These are phyloP conservation scores for Vidua macroura DNA, from an alignment of 2,113 vertebrate genomes.

Conservation along the genomic window DNA sequence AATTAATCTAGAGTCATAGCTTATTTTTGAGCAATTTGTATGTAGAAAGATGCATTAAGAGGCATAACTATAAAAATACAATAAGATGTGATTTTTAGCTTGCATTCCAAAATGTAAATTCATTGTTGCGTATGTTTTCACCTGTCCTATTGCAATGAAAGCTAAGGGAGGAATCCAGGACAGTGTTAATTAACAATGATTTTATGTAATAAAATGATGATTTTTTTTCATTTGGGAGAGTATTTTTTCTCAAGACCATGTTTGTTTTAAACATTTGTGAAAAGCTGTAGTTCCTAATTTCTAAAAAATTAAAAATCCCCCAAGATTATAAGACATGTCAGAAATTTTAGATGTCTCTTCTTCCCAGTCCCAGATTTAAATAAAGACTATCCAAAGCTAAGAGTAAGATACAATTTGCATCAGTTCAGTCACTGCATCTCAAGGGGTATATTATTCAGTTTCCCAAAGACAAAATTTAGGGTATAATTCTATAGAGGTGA, in stretches of 20 bases:
- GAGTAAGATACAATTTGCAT: background rate
- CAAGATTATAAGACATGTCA: background rate
- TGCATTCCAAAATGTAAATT: background rate
- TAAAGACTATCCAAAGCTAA: background rate
- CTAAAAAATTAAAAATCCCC: fast-evolving
- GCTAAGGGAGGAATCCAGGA: background rate
- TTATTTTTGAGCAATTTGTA: background rate
- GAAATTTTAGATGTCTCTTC: background rate
- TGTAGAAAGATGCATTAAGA: background rate
- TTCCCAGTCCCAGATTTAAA: background rate
- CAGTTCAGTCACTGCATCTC: background rate
- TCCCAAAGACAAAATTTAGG: background rate
- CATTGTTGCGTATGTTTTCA: background rate
- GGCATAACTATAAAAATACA: background rate
- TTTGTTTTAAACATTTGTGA: background rate
- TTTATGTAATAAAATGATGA: background rate
- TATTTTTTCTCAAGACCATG: background rate
- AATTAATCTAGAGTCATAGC: background rate
- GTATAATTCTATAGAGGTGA: background rate
- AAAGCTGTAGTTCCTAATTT: background rate
- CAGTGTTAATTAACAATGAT: background rate
- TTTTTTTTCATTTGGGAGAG: background rate
- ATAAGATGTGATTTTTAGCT: background rate
- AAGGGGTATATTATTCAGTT: background rate
- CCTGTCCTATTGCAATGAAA: background rate